Conservation (phyloP, 2,113 vertebrate genomes). For the Barnardius zonarius region DNA sequence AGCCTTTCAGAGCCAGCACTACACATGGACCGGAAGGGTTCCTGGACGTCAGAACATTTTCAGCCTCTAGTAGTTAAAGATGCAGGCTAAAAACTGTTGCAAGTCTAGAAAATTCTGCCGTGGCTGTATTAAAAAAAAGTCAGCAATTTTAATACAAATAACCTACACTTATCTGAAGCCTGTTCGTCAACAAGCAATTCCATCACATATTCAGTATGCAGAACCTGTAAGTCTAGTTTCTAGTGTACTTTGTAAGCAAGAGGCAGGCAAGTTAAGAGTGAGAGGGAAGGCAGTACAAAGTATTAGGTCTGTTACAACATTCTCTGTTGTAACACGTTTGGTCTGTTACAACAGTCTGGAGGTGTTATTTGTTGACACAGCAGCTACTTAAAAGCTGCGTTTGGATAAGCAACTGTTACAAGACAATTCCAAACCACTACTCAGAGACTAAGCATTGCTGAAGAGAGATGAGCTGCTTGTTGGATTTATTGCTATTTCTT, state of each 20-base stretch:
- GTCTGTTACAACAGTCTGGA: not conserved
- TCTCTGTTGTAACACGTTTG: not conserved
- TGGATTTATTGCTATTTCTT: not conserved
- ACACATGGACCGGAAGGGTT: fast-evolving
- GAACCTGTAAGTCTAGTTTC: not conserved
- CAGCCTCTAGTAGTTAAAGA: not conserved
- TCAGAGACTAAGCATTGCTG: not conserved
- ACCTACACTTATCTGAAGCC: not conserved
- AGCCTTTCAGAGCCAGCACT: fast-evolving
- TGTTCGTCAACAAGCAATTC: not conserved
- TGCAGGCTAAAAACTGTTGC: not conserved
- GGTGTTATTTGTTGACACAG: not conserved
- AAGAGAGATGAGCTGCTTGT: not conserved
- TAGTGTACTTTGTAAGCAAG: not conserved
- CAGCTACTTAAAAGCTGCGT: not conserved
- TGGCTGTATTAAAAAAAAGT: too few species aligned
- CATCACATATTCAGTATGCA: not conserved
- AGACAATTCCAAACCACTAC: not conserved
- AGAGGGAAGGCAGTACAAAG: not conserved
- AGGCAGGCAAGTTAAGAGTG: not conserved
- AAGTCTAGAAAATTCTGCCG: not conserved
- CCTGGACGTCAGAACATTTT: not conserved
- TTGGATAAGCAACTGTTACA: not conserved
- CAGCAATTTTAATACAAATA: not conserved
- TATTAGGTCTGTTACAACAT: not conserved